These are phyloP conservation scores for Hedya salicella DNA, from an alignment of 2,888 invertebrate genomes.

Conservation along the genomic window DNA sequence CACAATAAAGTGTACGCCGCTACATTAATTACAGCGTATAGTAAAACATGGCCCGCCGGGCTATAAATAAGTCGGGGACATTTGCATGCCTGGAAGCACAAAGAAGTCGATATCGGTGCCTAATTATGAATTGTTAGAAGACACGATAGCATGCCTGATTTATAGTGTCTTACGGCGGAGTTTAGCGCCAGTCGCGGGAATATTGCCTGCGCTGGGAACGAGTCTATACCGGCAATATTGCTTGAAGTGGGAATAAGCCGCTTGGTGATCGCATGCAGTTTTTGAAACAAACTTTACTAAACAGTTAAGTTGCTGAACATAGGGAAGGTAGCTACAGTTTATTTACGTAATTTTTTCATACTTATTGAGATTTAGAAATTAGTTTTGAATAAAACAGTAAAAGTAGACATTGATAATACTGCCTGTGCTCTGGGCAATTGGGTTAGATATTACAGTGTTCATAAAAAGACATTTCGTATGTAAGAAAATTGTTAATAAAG, in stretches of 20 bases:
- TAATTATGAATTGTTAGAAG: constrained; percentile 71
- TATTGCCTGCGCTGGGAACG: neutral
- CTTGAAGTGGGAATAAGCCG: no score
- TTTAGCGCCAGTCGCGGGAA: neutral
- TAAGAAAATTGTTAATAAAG: constrained; percentile 45
- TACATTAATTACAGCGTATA: constrained; percentile 49
- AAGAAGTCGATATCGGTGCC: constrained; percentile 69
- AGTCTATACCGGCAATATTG: no score
- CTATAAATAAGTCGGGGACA: constrained; percentile 67
- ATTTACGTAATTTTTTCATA: no score
- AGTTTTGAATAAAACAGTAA: no score
- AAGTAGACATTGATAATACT: no score
- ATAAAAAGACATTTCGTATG: constrained; percentile 43
- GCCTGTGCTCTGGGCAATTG: no score
- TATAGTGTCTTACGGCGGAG: constrained; percentile 59
- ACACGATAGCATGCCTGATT: constrained; percentile 65
- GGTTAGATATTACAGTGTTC: no score
- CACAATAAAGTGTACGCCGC: constrained; percentile 47
- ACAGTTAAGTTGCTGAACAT: no score
- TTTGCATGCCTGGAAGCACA: constrained; percentile 68
- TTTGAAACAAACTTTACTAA: no score
- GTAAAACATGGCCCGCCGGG: constrained; percentile 47
- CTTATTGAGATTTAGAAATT: no score
- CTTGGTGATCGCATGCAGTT: no score
- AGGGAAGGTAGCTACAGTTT: no score